Evolutionary conservation across 2,797 vertebrate genomes (phyloP).

Genomic region (Onychomys torridus): DNA sequence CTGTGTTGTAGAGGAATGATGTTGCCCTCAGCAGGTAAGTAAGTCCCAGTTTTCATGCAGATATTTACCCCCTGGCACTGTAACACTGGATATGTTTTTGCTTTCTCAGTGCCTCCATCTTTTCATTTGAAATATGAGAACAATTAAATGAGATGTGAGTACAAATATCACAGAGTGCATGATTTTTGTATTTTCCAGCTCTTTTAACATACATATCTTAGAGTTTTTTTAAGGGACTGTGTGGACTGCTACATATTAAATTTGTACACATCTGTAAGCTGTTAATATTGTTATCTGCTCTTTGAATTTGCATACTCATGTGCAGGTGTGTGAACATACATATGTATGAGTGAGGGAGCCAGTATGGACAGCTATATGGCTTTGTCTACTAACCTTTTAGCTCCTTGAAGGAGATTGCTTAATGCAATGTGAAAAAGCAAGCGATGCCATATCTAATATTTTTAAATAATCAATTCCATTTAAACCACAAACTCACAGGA

Average conservation of each 20-base stretch:
- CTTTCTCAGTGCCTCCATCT: background rate
- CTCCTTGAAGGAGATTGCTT: constrained; percentile 34
- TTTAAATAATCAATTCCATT: constrained; percentile 83
- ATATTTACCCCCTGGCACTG: background rate
- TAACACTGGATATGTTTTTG: background rate
- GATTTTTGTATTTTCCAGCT: background rate
- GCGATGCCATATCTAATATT: constrained; percentile 79
- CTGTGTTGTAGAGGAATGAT: background rate
- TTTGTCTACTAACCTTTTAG: constrained; percentile 48
- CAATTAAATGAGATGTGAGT: background rate
- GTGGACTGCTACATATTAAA: background rate
- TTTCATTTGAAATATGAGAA: constrained; percentile 32
- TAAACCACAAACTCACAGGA: constrained; percentile 79
- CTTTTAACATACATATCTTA: background rate
- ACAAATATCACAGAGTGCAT: background rate
- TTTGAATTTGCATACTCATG: background rate
- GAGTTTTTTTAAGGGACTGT: background rate
- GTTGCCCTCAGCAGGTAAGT: background rate
- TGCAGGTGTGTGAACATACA: constrained; percentile 73
- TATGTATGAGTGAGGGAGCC: constrained; percentile 62
- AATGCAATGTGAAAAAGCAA: constrained; percentile 72
- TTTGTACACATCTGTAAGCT: constrained; percentile 56
- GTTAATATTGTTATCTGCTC: constrained; percentile 56
- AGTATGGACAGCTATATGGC: background rate
- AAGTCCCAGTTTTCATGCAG: background rate